A percentile compares a stretch with the other conserved stretches of the same genome.
Evolutionary conservation across 2,113 vertebrate species (phyloP).

Genomic region (Centrocercus urophasianus): DNA sequence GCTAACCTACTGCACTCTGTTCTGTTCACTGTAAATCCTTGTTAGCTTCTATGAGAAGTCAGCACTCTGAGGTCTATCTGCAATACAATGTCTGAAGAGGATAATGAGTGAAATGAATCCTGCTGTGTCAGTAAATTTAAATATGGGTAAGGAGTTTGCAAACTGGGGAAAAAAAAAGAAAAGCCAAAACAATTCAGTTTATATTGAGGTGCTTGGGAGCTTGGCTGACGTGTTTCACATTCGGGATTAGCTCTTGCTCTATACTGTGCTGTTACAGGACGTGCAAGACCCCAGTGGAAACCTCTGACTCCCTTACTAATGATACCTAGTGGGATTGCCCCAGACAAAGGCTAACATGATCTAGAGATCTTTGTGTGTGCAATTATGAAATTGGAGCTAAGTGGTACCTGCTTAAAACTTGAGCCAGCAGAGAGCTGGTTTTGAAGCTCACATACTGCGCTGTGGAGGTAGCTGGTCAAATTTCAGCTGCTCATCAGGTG

Average conservation of each 20-base stretch:
- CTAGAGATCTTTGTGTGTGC: not conserved
- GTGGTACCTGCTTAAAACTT: conserved; percentile 37
- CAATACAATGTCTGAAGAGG: not conserved
- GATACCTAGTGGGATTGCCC: not conserved
- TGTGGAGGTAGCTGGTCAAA: conserved; percentile 32
- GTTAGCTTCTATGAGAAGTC: not conserved
- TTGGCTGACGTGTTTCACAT: not conserved
- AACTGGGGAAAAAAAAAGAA: not conserved
- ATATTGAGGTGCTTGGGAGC: not conserved
- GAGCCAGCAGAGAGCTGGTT: conserved; percentile 34
- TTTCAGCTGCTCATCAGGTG: conserved; percentile 66
- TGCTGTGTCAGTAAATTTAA: not conserved
- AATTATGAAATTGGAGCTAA: not conserved
- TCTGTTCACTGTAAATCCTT: not conserved
- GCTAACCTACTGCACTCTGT: not conserved
- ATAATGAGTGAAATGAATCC: not conserved
- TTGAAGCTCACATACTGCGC: conserved; percentile 45
- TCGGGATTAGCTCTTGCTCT: not conserved
- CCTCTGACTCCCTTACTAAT: not conserved
- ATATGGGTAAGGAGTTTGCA: not conserved
- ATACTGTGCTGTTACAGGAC: fast-evolving
- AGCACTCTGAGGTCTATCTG: not conserved
- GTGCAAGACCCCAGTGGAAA: not conserved
- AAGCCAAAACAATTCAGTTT: not conserved
- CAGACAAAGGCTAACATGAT: not conserved